These are phyloP conservation scores for Phocides pigmalion DNA, from an alignment of 1,140 invertebrate genomes.

Conservation along the genomic window DNA sequence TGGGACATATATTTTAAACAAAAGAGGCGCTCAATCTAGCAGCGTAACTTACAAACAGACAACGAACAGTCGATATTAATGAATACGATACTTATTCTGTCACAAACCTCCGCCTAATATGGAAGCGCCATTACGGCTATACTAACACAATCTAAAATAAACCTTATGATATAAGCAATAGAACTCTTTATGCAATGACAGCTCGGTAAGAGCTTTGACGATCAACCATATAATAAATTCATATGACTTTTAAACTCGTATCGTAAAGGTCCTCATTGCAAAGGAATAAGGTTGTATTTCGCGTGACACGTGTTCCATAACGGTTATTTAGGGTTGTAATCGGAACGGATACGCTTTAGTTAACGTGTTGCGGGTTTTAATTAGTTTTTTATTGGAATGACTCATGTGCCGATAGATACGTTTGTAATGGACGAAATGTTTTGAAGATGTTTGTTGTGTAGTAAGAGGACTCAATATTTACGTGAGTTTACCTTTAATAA, in stretches of 20 bases:
- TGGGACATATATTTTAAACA: no score
- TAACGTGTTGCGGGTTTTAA: constrained; percentile 41
- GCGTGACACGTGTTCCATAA: constrained; percentile 11
- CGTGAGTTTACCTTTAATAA: no score
- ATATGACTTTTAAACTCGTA: background rate
- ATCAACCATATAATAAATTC: constrained; percentile 22
- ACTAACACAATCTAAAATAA: background rate
- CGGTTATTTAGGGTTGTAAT: constrained; percentile 27
- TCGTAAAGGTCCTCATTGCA: constrained; percentile 13
- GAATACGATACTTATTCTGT: constrained; percentile 19
- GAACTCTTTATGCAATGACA: background rate
- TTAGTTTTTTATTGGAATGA: constrained; percentile 40
- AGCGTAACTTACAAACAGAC: background rate
- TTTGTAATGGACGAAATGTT: background rate
- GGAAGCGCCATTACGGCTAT: constrained; percentile 15
- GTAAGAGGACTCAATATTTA: no score
- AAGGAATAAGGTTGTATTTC: constrained; percentile 25
- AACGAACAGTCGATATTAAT: background rate
- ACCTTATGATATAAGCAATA: constrained; percentile 2
- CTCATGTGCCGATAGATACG: constrained; percentile 16
- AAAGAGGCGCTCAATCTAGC: no score
- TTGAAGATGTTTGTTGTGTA: background rate
- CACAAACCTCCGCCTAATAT: constrained; percentile 10
- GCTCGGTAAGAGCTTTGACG: constrained; percentile 8
- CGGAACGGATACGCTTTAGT: constrained; percentile 42